Base-by-base conservation (phyloP, 2,797 vertebrate species). In the Buphagus erythrorhynchus region DNA sequence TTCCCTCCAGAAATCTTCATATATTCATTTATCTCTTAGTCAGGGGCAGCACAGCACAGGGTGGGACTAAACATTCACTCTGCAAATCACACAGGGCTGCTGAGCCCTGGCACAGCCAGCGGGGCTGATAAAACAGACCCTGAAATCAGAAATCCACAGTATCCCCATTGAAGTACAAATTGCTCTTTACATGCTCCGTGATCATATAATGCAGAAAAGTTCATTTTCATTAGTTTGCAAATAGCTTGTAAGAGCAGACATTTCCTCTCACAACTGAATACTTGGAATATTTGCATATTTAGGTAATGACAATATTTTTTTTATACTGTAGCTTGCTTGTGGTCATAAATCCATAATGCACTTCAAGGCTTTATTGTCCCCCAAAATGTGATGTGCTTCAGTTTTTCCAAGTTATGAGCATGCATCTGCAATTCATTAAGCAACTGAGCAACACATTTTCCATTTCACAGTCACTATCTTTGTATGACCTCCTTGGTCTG, bases 231-330 rank as follows among this genome's bases (percentile, higher is more conserved):
- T 88, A 68, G 67, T 91, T 86, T 85, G 61, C 84, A 91, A 94
- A 94, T 69, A 78, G 78, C 83, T 95, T 67, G 13, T 75, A 72
- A 84, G 76, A 65, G 35, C 31, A 77, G 89, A 59, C 36, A 72
- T 89, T 96, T 86, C 61, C n/a, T 57, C 75, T 80, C 14, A 7
- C 67, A 65, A 15, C 49, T 67, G 86, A 91, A 85, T 66, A 33
- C 45, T 86, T 57, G 88, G 45, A 72, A 85, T 95, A 80, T 94
- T 97, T 96, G 93, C 86, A 73, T 94, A 78, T 82, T 92, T 92
- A 63, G 74, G 68, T 79, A 95, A 93, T 49, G 49, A 85, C 49
- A 63, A 15, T 43, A 26, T 74, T 88, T 93, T 90, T 90, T 89
- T 82, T 43, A 52, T 65, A 45, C 49, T 61, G 31, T 10, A 69